phyloP scores from a whole-genome alignment of 2,888 invertebrate species.

The Amphimallon solstitiale region DNA sequence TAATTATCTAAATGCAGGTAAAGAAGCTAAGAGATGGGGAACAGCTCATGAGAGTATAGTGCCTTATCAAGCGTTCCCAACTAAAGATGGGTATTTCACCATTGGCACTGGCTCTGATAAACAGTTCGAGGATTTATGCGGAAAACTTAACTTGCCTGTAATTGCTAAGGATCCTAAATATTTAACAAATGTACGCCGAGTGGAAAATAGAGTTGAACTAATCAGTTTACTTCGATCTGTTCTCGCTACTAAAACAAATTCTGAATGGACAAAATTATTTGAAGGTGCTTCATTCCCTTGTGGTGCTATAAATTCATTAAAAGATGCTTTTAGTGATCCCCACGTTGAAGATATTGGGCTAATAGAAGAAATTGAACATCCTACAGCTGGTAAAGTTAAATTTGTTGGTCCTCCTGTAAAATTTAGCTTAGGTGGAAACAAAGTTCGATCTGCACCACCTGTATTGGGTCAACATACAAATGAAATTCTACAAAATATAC shows the following conservation, averaged over 20 bases:
- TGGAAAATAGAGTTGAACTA: conserved; percentile 78
- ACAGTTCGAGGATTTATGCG: conserved; percentile 81
- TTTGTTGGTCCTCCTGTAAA: conserved; percentile 88
- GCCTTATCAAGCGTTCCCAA: conserved; percentile 91
- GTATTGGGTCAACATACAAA: conserved; percentile 88
- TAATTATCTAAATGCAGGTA: conserved; percentile 87
- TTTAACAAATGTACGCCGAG: conserved; percentile 77
- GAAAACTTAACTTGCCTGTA: conserved; percentile 69
- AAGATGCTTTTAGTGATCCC: conserved; percentile 87
- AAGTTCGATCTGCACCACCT: conserved; percentile 81
- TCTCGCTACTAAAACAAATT: conserved; percentile 71
- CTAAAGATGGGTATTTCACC: conserved; percentile 84
- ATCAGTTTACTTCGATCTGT: conserved; percentile 70
- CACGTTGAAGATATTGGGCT: conserved; percentile 81
- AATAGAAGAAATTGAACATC: conserved; percentile 78
- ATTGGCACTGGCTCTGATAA: conserved; percentile 88
- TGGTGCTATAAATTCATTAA: conserved; percentile 89
- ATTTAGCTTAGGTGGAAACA: conserved; percentile 79
- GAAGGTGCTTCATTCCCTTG: conserved; percentile 83
- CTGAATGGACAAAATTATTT: conserved; percentile 80
- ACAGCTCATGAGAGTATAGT: conserved; percentile 95
- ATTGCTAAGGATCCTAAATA: conserved; percentile 74
- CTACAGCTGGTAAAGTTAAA: conserved; percentile 75
- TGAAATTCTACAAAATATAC: conserved; percentile 74
- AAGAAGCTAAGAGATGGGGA: conserved; percentile 84